These are phyloP conservation scores for Miichthys miiuy DNA, from an alignment of 2,797 vertebrate genomes.

Conservation along the genomic window DNA sequence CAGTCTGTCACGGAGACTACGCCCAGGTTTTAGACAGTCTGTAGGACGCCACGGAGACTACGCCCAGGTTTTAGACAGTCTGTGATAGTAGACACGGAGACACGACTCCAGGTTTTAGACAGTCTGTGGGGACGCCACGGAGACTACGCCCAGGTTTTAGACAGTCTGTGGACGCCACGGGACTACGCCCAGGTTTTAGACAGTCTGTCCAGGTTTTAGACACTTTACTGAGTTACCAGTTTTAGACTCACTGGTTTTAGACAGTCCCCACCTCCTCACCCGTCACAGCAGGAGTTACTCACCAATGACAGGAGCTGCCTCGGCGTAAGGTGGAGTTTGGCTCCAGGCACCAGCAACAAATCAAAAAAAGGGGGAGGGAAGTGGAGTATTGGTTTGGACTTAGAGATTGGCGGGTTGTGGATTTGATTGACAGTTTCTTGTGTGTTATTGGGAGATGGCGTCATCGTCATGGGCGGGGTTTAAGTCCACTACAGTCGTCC, in stretches of 20 bases:
- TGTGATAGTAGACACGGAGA: too few species aligned
- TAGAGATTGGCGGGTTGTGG: conserved; percentile 51
- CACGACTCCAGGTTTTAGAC: too few species aligned
- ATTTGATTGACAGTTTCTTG: conserved; percentile 50
- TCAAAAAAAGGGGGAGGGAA: conserved; percentile 45
- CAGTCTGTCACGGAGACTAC: too few species aligned
- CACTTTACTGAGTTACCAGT: too few species aligned
- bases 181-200: too few species aligned
- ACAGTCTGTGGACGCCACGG: too few species aligned
- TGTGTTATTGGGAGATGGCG: conserved; percentile 85
- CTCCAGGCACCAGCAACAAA: conserved; percentile 75
- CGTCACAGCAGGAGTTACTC: conserved; percentile 51
- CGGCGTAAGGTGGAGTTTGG: conserved; percentile 63
- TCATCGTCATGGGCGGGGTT: conserved; percentile 84
- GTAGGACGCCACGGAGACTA: too few species aligned
- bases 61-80: too few species aligned
- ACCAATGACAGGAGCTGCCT: conserved; percentile 77
- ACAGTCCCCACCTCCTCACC: background rate
- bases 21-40: too few species aligned
- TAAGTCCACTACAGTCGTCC: conserved; percentile 86
- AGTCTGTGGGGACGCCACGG: too few species aligned
- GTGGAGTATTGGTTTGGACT: conserved; percentile 57
- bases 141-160: too few species aligned
- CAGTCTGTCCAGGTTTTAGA: too few species aligned
- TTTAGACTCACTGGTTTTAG: background rate